phyloP scores from a whole-genome alignment of 2,797 vertebrate genomes.

The Gymnopithys bicolor region DNA sequence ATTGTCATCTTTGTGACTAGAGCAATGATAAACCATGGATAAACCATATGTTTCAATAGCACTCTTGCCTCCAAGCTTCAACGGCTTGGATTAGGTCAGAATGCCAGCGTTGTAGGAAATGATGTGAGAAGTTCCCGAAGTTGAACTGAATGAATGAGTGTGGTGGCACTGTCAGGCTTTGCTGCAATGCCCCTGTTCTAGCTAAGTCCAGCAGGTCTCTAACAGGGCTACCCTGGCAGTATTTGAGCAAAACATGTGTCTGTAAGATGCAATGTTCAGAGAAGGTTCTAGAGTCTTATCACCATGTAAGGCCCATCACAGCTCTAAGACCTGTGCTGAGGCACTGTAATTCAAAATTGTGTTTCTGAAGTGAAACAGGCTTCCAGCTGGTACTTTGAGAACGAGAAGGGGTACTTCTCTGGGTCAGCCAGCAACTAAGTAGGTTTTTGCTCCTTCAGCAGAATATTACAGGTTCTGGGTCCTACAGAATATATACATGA shows the following conservation, averaged over 20 bases:
- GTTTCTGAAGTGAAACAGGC: background rate
- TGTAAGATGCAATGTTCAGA: background rate
- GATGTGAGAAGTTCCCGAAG: background rate
- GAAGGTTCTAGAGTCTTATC: background rate
- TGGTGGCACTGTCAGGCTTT: background rate
- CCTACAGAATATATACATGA: background rate
- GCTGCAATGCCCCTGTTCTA: background rate
- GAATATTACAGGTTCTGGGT: background rate
- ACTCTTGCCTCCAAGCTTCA: background rate
- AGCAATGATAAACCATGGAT: background rate
- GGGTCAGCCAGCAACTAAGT: background rate
- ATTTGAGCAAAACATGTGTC: background rate
- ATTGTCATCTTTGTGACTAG: background rate
- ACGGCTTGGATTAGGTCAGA: background rate
- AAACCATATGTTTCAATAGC: accelerated
- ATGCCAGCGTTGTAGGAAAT: background rate
- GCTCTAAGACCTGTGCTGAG: background rate
- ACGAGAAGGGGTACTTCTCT: background rate
- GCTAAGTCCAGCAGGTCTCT: background rate
- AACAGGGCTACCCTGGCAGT: background rate
- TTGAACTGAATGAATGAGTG: background rate
- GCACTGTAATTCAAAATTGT: background rate
- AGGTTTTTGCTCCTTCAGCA: background rate
- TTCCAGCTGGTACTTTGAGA: background rate
- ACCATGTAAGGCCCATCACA: background rate